Evolutionary conservation across 2,888 invertebrate genomes (phyloP), one percentile per base, ranked within the genome.

Genomic region (Globia sparganii): DNA sequence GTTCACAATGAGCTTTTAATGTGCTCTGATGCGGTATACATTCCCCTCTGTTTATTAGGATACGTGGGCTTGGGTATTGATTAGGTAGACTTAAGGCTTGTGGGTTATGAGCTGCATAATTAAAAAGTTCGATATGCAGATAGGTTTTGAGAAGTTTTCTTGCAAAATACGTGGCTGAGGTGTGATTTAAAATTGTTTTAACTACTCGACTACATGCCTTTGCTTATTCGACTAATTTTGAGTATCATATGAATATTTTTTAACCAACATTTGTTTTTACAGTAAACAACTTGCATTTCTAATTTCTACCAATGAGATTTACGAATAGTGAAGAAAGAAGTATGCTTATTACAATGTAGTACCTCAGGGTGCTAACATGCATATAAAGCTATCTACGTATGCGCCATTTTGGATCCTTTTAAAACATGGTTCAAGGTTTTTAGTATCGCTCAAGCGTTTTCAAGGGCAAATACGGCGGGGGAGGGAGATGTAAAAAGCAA

Each of bases 1-100:
- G 82, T 81, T 77, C 84, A 78, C 84, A 89, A 89, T 88, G 89
- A 86, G 90, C 83, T 89, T 89, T 89, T 89, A 89, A 89, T 89
- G 89, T 84, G 82, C 77, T 70, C 78, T 79, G 84, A 86, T 85
- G 87, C 64, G 65, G 81, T 83, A 80, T 84, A 72, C 77, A 74
- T 78, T 75, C 61, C 25, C 69, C 67, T 69, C 40, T 83, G 84
- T 88, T 84, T 87, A 87, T 89, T 84, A 87, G 80, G 46, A 77
- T 75, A 75, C 73, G 58, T 74, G 61, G 72, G 66, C 28, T 43
- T 70, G 61, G 53, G 13, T 79, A 88, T 81, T 87, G 83, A 82
- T 88, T 75, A 76, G 65, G 21, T 43, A n/a, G 56, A 62, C 53
- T 72, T 40, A 67, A 68, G 53, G 56, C 8, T 49, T 81, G 69